Conservation (phyloP, 1,140 invertebrate genomes). For the Coptotermes formosanus region DNA sequence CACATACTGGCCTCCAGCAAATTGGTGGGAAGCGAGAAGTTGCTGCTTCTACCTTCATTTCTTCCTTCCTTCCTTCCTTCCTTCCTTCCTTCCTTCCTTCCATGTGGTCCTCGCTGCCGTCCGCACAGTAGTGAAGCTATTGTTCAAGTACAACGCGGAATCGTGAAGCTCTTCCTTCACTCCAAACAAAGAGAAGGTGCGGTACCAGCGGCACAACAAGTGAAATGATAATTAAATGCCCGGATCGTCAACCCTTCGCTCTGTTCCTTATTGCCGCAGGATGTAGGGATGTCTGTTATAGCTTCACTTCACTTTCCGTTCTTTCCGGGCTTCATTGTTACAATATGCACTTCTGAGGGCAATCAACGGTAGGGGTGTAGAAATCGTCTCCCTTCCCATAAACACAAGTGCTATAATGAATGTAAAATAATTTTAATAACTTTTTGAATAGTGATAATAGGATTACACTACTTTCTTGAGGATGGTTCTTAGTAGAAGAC, state of each 20-base stretch:
- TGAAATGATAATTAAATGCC: not conserved
- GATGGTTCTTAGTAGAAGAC: too few species aligned
- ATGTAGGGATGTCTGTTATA: not conserved
- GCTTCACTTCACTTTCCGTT: not conserved
- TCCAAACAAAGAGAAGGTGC: too few species aligned
- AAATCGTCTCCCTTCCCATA: not conserved
- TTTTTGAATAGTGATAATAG: too few species aligned
- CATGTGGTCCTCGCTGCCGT: not conserved
- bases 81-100: not conserved
- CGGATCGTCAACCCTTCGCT: not conserved
- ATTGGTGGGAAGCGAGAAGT: not conserved
- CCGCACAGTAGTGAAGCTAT: too few species aligned
- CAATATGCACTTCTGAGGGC: not conserved
- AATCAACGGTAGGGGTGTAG: not conserved
- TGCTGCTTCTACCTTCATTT: not conserved
- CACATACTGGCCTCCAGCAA: too few species aligned
- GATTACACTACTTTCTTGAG: too few species aligned
- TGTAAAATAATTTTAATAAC: too few species aligned
- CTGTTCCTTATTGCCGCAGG: not conserved
- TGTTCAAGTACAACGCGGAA: too few species aligned
- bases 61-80: not conserved
- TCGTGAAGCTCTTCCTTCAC: too few species aligned
- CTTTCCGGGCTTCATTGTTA: not conserved
- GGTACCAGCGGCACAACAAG: too few species aligned
- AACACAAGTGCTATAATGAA: too few species aligned